These are phyloP conservation scores for Phymanthus crucifer DNA, from an alignment of 92 coral and sea anemone species.

Conservation along the genomic window DNA sequence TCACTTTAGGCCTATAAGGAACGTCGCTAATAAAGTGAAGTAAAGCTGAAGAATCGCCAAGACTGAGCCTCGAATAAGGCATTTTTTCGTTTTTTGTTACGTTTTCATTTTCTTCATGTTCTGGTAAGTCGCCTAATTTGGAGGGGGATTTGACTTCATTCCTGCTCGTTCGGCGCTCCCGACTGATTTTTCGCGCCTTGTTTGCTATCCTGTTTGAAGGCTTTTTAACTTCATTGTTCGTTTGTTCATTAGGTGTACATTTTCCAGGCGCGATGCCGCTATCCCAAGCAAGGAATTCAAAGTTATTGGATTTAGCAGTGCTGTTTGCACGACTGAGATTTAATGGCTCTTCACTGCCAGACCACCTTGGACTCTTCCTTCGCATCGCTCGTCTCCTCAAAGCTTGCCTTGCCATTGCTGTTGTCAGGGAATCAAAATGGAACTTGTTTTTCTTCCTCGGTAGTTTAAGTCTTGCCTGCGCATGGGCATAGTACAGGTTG, in stretches of 20 bases:
- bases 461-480: constrained; percentile 90
- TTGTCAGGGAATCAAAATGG: constrained; percentile 68
- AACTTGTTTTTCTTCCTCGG: constrained; percentile 60
- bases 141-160: constrained; percentile 54
- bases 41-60: no score
- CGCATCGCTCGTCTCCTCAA: constrained; percentile 63
- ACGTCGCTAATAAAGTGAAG: not conserved
- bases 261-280: constrained; percentile 55
- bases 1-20: not conserved
- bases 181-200: constrained; percentile 39
- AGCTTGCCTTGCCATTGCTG: constrained; percentile 59
- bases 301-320: constrained; percentile 4
- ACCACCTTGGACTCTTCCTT: constrained; percentile 45
- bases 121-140: constrained; percentile 72
- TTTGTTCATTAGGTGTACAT: constrained; percentile 27
- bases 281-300: not conserved
- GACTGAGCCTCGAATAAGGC: not conserved
- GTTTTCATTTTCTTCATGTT: constrained; percentile 66
- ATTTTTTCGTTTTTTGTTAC: not conserved
- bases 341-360: constrained; percentile 33
- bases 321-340: constrained; percentile 41
- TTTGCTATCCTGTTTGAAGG: constrained; percentile 16
- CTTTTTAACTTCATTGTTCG: constrained; percentile 19
- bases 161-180: constrained; percentile 56
- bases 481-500: constrained; percentile 86